Evolutionary conservation across 53 echinoderm and acorn worm genomes (phyloP).

Genomic region (Crossaster papposus): DNA sequence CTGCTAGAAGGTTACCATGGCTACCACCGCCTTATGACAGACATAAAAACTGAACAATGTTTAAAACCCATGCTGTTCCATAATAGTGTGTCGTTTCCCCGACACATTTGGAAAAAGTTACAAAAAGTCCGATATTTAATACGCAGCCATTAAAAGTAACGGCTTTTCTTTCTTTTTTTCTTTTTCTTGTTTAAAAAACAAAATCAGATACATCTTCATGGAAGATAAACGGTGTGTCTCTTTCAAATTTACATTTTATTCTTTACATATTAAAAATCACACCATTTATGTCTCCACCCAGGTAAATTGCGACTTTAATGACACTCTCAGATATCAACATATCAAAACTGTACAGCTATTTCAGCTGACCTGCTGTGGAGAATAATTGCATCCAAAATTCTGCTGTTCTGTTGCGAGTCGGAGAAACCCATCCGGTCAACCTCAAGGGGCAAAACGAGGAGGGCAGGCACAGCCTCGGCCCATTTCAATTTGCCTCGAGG

Average conservation of each 20-base stretch:
- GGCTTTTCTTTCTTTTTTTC: background rate
- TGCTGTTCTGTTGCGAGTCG: background rate
- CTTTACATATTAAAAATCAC: slow-evolving; percentile 56
- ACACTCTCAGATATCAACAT: slow-evolving; percentile 1
- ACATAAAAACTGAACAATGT: slow-evolving; percentile 44
- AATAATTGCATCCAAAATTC: slow-evolving; percentile 13
- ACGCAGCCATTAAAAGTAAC: background rate
- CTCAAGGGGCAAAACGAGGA: slow-evolving; percentile 57
- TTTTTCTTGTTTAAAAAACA: background rate
- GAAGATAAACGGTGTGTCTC: slow-evolving; percentile 41
- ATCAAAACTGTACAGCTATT: slow-evolving; percentile 54
- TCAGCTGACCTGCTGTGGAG: slow-evolving; percentile 2
- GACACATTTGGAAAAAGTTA: background rate
- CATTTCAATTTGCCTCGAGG: slow-evolving; percentile 63
- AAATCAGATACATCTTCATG: background rate
- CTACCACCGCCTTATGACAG: slow-evolving; percentile 59
- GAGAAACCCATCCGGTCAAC: slow-evolving; percentile 50
- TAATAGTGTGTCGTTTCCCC: background rate
- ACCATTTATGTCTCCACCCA: slow-evolving; percentile 12
- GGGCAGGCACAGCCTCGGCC: slow-evolving; percentile 99
- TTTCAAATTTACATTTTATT: slow-evolving; percentile 54
- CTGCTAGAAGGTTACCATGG: slow-evolving; percentile 8
- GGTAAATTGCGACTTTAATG: background rate
- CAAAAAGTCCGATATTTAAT: background rate
- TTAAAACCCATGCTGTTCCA: slow-evolving; percentile 51